Evolutionary conservation across 2,113 vertebrate species (phyloP).

Genomic region (Leiothrix lutea): DNA sequence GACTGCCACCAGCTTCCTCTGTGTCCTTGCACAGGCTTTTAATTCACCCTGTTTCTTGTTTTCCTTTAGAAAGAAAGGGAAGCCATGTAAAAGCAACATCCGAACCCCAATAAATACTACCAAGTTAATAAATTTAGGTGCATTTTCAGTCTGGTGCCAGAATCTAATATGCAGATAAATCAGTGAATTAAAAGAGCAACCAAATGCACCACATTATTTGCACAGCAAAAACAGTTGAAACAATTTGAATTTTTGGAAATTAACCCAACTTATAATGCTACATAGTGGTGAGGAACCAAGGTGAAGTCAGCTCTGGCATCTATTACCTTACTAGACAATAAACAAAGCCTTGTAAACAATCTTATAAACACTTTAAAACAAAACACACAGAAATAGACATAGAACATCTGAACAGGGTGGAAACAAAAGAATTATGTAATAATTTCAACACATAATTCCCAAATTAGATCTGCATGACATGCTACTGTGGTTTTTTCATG

Average conservation of each 20-base stretch:
- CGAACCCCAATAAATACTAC: background rate
- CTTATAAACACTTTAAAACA: background rate
- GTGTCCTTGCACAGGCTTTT: background rate
- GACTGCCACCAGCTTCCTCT: background rate
- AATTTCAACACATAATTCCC: background rate
- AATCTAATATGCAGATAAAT: background rate
- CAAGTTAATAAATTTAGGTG: background rate
- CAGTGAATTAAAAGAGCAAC: background rate
- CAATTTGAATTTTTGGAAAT: background rate
- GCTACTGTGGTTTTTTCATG: background rate
- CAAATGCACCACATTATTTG: background rate
- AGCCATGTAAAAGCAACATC: background rate
- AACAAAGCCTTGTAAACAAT: background rate
- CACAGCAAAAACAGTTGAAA: background rate
- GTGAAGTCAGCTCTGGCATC: background rate
- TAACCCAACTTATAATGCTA: background rate
- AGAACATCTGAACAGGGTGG: background rate
- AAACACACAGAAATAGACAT: background rate
- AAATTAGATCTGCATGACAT: background rate
- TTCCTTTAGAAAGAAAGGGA: background rate
- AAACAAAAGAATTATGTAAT: conserved; percentile 1
- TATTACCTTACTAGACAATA: background rate
- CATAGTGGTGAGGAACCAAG: background rate
- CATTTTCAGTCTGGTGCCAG: background rate
- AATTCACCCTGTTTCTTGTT: background rate